Evolutionary conservation across 1,140 invertebrate species (phyloP), one percentile per base, ranked within the genome.

Genomic region (Chlorops oryzae): DNA sequence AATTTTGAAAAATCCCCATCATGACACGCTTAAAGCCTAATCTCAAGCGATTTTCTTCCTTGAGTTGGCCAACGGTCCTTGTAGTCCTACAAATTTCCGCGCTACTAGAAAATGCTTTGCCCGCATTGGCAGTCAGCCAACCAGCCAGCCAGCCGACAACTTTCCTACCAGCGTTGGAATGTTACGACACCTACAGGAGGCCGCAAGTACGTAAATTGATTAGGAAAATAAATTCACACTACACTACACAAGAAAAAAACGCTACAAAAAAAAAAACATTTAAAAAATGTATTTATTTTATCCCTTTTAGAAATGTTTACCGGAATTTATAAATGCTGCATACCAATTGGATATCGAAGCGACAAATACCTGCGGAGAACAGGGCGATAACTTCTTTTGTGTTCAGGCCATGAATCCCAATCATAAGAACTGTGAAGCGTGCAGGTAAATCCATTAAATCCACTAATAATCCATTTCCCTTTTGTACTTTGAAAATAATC

Each of bases 261-360:
- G 15, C 28, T n/a, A 32, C 15, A 15, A 32, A 32, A 9, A 32
- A 45, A 45, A 15, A 18, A 7, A 24, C 42, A 44, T 23, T 22
- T 22, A 22, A 20, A 18, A 2, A 22, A 7, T 4, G 22, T 12
- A 34, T 34, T 34, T 15, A 34, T 34, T 2, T 34, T 10, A 34
- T 12, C 9, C n/a, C 35, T 40, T 32, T 20, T 28, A 95, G 87
- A 82, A 89, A 77, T 98, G 96, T 73, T 85, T 94, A 57, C 94
- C 96, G 0, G 88, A 89, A 51, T 99, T 98, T 70, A 90, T 92
- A 63, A 99, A 99, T 73, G 92, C 93, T 3, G 96, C 95, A 2
- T 98, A 87, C 74, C 84, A 85, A 56, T 75, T 88, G 4, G 74
- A 77, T 35, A 90, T 98, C 63, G 90, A 96, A 53, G 87, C 90